Evolutionary conservation across 2,797 vertebrate genomes (phyloP).

Genomic region (Silurus lanzhouensis): DNA sequence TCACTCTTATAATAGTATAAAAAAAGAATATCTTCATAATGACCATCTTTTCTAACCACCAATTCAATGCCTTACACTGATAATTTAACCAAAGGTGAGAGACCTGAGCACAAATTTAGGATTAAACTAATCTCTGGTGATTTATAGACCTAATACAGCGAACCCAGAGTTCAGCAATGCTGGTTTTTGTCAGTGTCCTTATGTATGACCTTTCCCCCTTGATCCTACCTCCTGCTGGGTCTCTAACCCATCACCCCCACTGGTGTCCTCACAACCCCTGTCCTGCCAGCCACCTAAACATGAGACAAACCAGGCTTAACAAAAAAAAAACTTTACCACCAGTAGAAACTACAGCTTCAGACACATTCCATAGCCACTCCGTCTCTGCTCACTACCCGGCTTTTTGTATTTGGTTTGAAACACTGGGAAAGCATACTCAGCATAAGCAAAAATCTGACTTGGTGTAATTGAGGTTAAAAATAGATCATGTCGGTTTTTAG

Average conservation of each 20-base stretch:
- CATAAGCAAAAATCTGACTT: slow-evolving; percentile 34
- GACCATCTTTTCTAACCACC: not conserved
- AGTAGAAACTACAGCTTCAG: slow-evolving; percentile 48
- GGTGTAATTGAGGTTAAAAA: slow-evolving; percentile 42
- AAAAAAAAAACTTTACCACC: slow-evolving; percentile 23
- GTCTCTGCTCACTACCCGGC: slow-evolving; percentile 29
- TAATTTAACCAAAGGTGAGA: slow-evolving; percentile 10
- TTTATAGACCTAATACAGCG: slow-evolving; percentile 37
- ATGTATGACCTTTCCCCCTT: slow-evolving; percentile 48
- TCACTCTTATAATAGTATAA: not conserved
- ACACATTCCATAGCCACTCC: slow-evolving; percentile 48
- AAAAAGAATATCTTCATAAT: not conserved
- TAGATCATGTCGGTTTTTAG: slow-evolving; percentile 42
- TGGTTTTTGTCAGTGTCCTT: slow-evolving; percentile 47
- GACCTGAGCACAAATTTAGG: not conserved
- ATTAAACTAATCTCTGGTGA: slow-evolving; percentile 29
- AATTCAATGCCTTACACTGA: not conserved
- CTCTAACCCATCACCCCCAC: slow-evolving; percentile 4
- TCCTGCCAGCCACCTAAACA: slow-evolving; percentile 37
- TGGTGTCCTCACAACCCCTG: slow-evolving; percentile 28
- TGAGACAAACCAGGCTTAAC: slow-evolving; percentile 46
- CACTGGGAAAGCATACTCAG: slow-evolving; percentile 30
- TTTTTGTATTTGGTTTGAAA: slow-evolving; percentile 30
- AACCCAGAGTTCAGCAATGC: slow-evolving; percentile 30
- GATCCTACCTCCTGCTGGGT: slow-evolving; percentile 26